Base-by-base conservation (phyloP, 2,797 vertebrate genomes). In the Cetoscarus ocellatus region DNA sequence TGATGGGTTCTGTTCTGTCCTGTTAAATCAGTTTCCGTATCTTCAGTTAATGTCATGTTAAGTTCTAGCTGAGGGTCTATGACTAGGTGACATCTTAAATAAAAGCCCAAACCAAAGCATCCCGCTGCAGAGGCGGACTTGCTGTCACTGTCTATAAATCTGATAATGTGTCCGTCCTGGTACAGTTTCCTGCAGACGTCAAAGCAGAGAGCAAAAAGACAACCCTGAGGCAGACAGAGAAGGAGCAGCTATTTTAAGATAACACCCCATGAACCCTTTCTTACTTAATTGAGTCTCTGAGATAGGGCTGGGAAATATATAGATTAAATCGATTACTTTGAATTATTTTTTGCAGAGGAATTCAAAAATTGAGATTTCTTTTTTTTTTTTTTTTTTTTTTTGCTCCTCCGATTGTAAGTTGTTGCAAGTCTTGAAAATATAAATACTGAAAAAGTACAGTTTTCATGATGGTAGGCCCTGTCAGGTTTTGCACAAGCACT, bases 61-160 rank as follows among this genome's bases (percentile, higher is more conserved):
- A 3, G 13, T 35, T 56, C 45, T 12, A 2, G 15, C 18, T 6
- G n/a, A 1, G 42, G 11, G 12, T 15, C 11, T 35, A 39, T 19
- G 38, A 9, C 44, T n/a, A 3, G n/a, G 40, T 3, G 4, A 51
- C 5, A 12, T 27, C 14, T 44, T 36, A 40, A 57, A 53, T 39
- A 49, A 11, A 35, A 27, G 6, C 12, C 14, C 35, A 5, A 8
- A 17, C 15, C 9, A 27, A 27, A n/a, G 14, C 34, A n/a, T 14
- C 18, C 3, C 1, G 18, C 51, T 57, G 47, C 67, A 12, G 43
- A 61, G 53, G 67, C 53, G 34, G 27, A 6, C 45, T 57, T 1
- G 0, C 49, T 34, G 56, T 73, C 72, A 62, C 6, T 34, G 5
- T 59, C 43, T n/a, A 40, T 55, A 61, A 54, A 70, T 75, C 72